phyloP scores from a whole-genome alignment of 2,113 vertebrate species.

The Nettapus auritus region DNA sequence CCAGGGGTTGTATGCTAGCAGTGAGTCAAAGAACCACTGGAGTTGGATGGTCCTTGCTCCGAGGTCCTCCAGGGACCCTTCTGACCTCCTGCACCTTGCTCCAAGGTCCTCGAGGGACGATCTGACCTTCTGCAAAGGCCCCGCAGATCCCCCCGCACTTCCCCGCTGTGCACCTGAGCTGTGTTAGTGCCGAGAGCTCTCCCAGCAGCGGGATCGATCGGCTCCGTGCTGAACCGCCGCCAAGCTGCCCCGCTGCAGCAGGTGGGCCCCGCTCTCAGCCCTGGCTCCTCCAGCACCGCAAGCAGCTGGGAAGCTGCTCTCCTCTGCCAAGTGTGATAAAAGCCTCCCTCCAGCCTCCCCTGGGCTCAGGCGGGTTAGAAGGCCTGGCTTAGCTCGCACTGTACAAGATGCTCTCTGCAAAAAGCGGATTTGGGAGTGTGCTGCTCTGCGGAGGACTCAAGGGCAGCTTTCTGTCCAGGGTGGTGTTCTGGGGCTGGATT shows the following conservation, averaged over 20 bases:
- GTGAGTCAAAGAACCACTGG: neutral
- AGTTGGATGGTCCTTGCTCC: neutral
- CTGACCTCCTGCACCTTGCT: no score
- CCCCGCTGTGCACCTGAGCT: neutral
- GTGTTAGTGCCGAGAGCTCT: neutral
- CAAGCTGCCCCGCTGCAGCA: conserved; percentile 7
- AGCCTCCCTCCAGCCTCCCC: neutral
- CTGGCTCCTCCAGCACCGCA: neutral
- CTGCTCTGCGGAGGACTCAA: neutral
- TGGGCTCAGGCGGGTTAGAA: neutral
- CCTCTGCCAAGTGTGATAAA: conserved; percentile 17
- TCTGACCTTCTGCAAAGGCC: neutral
- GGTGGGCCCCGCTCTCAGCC: neutral
- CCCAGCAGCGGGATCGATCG: neutral
- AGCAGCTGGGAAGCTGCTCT: conserved; percentile 44
- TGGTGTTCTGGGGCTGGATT: neutral
- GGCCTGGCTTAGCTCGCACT: neutral
- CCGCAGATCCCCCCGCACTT: neutral
- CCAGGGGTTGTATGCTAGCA: fast-evolving
- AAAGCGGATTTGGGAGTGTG: neutral
- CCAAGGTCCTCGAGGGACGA: neutral
- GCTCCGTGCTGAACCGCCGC: neutral
- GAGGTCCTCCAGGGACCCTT: no score
- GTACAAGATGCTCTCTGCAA: neutral
- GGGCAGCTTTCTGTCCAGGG: neutral